Evolutionary conservation across 2,113 vertebrate species (phyloP).

Genomic region (Corythoichthys haematopterus): DNA sequence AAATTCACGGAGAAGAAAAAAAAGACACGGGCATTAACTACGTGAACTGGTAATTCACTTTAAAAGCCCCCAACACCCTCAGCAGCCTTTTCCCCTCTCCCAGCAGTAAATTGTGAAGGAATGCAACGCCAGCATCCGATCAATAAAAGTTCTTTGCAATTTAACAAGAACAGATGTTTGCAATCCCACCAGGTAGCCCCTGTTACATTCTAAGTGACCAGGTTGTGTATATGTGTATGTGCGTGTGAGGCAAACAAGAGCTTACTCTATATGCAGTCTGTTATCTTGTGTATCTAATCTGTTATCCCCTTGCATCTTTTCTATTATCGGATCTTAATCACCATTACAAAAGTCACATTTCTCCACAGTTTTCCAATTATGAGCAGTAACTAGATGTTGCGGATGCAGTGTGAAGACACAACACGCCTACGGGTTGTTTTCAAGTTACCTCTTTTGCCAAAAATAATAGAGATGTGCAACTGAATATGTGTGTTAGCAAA

Average conservation of each 20-base stretch:
- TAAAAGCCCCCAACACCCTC: conserved; percentile 25
- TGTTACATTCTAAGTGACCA: conserved; percentile 39
- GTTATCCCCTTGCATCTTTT: conserved; percentile 39
- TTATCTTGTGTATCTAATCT: conserved; percentile 45
- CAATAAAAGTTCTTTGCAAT: conserved; percentile 59
- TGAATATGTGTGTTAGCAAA: background rate
- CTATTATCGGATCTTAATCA: conserved; percentile 52
- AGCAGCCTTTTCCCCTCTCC: conserved; percentile 25
- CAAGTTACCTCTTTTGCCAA: conserved; percentile 15
- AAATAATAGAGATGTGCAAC: background rate
- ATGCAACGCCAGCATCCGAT: conserved; percentile 50
- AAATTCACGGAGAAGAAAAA: conserved; percentile 32
- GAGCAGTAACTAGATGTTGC: conserved; percentile 26
- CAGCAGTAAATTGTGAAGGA: conserved; percentile 54
- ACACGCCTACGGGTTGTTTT: conserved; percentile 43
- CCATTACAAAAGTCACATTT: conserved; percentile 54
- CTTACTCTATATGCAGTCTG: conserved; percentile 14
- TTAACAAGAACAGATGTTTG: conserved; percentile 68
- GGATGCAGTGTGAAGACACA: conserved; percentile 21
- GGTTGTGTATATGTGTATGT: background rate
- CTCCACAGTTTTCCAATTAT: conserved; percentile 53
- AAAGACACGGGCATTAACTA: conserved; percentile 43
- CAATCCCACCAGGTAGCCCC: conserved; percentile 26
- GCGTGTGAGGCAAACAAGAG: background rate
- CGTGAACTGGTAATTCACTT: conserved; percentile 50